phyloP scores from a whole-genome alignment of 2,797 vertebrate species.

The Hoplostethus mediterraneus region DNA sequence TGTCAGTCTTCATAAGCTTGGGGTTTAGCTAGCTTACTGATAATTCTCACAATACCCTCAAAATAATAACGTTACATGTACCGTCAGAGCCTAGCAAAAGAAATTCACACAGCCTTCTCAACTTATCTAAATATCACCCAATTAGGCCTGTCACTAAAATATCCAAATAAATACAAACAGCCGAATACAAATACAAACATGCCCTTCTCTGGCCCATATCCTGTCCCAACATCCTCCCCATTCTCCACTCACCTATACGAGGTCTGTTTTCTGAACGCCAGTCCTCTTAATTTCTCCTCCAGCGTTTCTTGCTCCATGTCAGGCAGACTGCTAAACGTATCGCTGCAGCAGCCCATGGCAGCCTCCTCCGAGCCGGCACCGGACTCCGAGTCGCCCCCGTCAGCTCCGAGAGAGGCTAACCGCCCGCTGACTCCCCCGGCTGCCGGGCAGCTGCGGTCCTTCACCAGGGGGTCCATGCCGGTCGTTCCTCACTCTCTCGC shows the following conservation, averaged over 20 bases:
- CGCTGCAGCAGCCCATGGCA: constrained; percentile 73
- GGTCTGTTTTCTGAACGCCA: constrained; percentile 97
- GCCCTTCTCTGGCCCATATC: constrained; percentile 27
- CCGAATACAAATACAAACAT: constrained; percentile 6
- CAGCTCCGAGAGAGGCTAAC: constrained; percentile 77
- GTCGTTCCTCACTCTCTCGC: constrained; percentile 58
- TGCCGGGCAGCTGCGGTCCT: constrained; percentile 63
- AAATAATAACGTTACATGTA: too few species aligned
- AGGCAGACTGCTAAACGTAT: constrained; percentile 79
- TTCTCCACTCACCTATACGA: constrained; percentile 91
- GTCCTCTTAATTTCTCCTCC: constrained; percentile 92
- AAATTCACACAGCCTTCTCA: neutral
- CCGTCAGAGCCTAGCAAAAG: neutral
- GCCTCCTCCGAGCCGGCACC: constrained; percentile 80
- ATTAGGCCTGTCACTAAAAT: too few species aligned
- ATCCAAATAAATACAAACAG: neutral
- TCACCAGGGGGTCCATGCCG: constrained; percentile 85
- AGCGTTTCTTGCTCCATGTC: constrained; percentile 89
- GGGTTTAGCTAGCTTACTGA: constrained; percentile 1
- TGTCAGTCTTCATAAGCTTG: constrained; percentile 20
- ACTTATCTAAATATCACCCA: too few species aligned
- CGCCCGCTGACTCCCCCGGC: constrained; percentile 69
- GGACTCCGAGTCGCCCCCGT: constrained; percentile 81
- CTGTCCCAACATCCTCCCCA: constrained; percentile 56
- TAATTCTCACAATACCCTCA: neutral